Conservation (phyloP, 2,113 vertebrate genomes). For the Benthochromis sp. region DNA sequence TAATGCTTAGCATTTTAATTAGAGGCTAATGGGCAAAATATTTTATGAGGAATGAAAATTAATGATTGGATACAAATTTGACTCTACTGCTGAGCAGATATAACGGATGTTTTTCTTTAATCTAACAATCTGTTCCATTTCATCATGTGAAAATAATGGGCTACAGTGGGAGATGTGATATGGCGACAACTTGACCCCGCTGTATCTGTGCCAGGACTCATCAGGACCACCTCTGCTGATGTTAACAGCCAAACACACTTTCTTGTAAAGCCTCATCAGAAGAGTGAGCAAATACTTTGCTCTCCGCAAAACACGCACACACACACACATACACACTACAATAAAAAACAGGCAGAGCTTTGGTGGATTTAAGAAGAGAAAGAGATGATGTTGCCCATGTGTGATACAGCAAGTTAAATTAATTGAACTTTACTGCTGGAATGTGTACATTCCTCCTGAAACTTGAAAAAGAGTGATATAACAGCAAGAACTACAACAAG, state of each 20-base stretch:
- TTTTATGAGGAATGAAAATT: not conserved
- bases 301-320: not conserved
- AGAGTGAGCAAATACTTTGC: slow-evolving; percentile 8
- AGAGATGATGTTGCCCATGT: not conserved
- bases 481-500: not conserved
- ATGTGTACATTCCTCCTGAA: not conserved
- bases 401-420: not conserved
- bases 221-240: slow-evolving; percentile 24
- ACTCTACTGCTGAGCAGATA: not conserved
- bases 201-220: slow-evolving; percentile 23
- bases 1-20: not conserved
- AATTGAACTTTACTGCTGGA: not conserved
- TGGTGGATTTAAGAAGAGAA: not conserved
- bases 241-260: slow-evolving; percentile 9
- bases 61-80: not conserved
- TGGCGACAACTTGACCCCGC: slow-evolving; percentile 5
- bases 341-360: not conserved
- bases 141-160: slow-evolving; percentile 25
- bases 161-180: not conserved
- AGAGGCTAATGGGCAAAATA: not conserved
- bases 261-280: slow-evolving; percentile 27
- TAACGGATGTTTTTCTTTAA: not conserved
- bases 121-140: slow-evolving; percentile 1
- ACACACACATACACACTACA: not conserved
- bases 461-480: not conserved